Evolutionary conservation across 2,113 vertebrate genomes (phyloP).

Genomic region (Terrapene triunguis): DNA sequence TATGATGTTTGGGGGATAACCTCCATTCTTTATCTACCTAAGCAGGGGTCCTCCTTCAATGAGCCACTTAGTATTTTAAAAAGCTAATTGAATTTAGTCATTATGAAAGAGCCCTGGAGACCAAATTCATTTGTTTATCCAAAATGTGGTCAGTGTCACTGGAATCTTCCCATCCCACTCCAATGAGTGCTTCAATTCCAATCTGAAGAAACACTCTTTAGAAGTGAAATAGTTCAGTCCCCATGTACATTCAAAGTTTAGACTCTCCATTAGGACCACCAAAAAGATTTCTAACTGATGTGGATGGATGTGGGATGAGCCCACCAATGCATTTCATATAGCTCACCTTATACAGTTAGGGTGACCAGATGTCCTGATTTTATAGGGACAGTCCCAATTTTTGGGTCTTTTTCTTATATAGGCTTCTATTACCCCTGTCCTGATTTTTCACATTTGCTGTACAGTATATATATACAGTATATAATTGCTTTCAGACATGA

Average conservation of each 20-base stretch:
- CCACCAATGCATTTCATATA: neutral
- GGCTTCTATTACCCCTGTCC: too few species aligned
- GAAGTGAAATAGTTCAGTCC: neutral
- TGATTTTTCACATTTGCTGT: too few species aligned
- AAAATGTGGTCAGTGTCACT: neutral
- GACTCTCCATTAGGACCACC: neutral
- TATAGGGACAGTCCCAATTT: too few species aligned
- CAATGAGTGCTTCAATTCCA: neutral
- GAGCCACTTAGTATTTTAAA: slow-evolving; percentile 13
- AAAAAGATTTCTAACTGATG: neutral
- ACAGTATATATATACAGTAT: neutral
- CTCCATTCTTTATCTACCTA: slow-evolving; percentile 15
- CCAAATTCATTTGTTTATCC: slow-evolving; percentile 1
- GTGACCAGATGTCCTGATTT: too few species aligned
- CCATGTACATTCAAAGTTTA: neutral
- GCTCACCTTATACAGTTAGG: neutral
- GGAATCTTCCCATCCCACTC: neutral
- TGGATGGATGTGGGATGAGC: neutral
- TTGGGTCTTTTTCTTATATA: too few species aligned
- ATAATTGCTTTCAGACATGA: neutral
- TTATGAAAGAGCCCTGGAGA: slow-evolving; percentile 31
- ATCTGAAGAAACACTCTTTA: neutral
- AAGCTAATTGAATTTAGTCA: slow-evolving; percentile 54
- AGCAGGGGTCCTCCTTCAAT: slow-evolving; percentile 17
- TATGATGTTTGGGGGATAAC: neutral